Evolutionary conservation across 2,113 vertebrate species (phyloP).

Genomic region (Neogale vison): DNA sequence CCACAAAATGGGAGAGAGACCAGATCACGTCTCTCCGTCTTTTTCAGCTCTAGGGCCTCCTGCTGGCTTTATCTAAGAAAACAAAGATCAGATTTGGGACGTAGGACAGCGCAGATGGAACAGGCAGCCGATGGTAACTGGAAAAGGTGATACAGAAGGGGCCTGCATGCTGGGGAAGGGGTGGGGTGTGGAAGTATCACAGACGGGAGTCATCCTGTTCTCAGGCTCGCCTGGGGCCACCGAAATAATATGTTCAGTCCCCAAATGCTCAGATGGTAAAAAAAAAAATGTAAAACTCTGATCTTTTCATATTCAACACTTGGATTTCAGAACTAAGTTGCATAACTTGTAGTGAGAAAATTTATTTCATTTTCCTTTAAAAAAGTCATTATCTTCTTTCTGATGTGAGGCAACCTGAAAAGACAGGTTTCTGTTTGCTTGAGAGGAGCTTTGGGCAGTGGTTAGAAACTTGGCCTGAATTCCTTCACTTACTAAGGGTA

Average conservation of each 20-base stretch:
- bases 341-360: background rate
- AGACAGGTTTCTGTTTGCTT: background rate
- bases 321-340: background rate
- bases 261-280: background rate
- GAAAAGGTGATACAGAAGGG: background rate
- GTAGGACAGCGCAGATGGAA: background rate
- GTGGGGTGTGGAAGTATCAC: background rate
- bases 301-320: background rate
- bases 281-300: background rate
- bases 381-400: background rate
- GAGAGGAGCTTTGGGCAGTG: background rate
- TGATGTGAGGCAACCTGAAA: background rate
- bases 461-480: background rate
- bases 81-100: background rate
- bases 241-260: background rate
- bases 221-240: background rate
- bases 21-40: background rate
- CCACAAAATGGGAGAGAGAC: background rate
- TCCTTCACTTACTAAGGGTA: background rate
- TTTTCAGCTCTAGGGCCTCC: background rate
- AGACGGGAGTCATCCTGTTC: background rate
- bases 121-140: fast-evolving
- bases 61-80: background rate
- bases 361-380: background rate
- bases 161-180: background rate